Conservation (phyloP, 2,797 vertebrate genomes). For the Pipistrellus pipistrellus region DNA sequence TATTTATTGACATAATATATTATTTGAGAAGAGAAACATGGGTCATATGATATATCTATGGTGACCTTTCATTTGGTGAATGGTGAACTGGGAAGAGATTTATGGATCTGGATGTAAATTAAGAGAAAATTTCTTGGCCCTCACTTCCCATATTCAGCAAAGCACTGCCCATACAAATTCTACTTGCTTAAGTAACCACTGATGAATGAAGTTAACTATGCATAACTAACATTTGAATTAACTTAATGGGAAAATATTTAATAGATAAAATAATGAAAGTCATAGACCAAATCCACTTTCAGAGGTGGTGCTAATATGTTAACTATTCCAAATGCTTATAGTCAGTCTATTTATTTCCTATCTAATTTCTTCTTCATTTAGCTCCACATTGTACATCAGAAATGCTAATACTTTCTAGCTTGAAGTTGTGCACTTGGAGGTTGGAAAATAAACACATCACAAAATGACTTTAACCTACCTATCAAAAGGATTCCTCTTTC, state of each 20-base stretch:
- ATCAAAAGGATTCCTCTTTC: background rate
- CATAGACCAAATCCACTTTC: background rate
- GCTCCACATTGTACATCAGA: background rate
- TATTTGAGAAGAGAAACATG: background rate
- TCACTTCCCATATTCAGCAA: background rate
- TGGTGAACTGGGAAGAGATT: background rate
- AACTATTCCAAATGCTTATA: background rate
- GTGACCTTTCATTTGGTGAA: background rate
- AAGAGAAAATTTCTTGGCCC: background rate
- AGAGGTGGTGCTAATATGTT: background rate
- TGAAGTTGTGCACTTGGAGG: background rate
- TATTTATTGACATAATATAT: conserved; percentile 16
- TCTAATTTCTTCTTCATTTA: background rate
- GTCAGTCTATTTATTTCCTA: background rate
- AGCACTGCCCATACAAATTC: background rate
- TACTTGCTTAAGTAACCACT: background rate
- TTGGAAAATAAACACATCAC: background rate
- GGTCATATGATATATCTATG: background rate
- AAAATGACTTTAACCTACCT: background rate
- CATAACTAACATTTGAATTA: conserved; percentile 23
- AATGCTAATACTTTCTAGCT: background rate
- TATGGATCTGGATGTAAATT: background rate
- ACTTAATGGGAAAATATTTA: conserved; percentile 18
- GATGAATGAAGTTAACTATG: background rate
- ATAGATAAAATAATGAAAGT: conserved; percentile 4